A percentile compares a stretch with the other conserved stretches of the same genome.
Conservation (phyloP, 1,140 invertebrate genomes). For the Bombus huntii region DNA sequence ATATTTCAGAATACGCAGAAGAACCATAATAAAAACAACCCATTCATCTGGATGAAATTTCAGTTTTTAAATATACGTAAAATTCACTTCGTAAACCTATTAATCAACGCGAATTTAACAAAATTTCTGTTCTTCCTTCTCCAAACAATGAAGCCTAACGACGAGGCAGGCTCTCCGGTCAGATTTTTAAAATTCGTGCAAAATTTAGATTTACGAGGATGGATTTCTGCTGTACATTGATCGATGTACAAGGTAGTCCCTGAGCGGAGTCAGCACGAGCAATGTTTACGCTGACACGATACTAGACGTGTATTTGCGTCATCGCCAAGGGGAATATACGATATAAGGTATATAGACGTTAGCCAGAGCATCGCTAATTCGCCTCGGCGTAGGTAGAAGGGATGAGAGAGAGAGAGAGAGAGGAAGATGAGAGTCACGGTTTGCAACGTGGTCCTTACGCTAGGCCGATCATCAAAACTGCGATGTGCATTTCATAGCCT, state of each 20-base stretch:
- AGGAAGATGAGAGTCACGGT: not conserved
- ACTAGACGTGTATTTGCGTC: constrained; percentile 46
- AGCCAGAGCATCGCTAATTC: constrained; percentile 58
- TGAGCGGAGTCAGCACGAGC: constrained; percentile 19
- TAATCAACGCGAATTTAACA: not conserved
- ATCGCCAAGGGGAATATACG: constrained; percentile 24
- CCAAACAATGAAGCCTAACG: not conserved
- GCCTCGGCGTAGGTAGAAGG: not conserved
- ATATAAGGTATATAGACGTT: constrained; percentile 40
- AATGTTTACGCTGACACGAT: constrained; percentile 51
- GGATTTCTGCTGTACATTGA: constrained; percentile 15
- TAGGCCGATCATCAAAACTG: constrained; percentile 46
- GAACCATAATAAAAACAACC: not conserved
- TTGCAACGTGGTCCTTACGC: constrained; percentile 45
- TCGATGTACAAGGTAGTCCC: constrained; percentile 21
- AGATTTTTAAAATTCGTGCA: not conserved
- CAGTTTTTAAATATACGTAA: not conserved
- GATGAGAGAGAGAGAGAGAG: not conserved
- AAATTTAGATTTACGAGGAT: not conserved
- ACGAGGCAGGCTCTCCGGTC: too few species aligned
- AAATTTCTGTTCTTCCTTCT: not conserved
- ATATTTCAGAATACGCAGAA: not conserved
- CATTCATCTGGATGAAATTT: not conserved
- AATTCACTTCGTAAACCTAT: not conserved
- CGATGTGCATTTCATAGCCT: constrained; percentile 32